Base-by-base conservation (phyloP, 1,140 invertebrate species). In the Drosophila cardini region DNA sequence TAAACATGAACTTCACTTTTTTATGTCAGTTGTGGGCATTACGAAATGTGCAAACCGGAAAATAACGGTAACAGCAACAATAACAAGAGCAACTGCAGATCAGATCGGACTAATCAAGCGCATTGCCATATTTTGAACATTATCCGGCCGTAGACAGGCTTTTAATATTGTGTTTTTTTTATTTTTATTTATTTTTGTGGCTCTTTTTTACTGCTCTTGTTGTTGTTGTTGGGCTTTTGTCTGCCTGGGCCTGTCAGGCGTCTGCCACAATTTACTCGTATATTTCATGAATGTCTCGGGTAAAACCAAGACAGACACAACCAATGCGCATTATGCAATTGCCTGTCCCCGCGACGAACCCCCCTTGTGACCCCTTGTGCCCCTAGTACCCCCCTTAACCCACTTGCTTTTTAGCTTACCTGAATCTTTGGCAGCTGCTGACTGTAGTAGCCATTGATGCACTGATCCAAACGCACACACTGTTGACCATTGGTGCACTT, bases 1-100 rank as follows among this genome's bases (percentile, higher is more conserved):
- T 77, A 90, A 90, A 89, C 86, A 90, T 90, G 85, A 90, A 83
- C 72, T 83, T 90, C 68, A 65, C 53, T 81, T 86, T 86, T 81
- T 87, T 73, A 70, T 64, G 79, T 53, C 52, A 11, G 56, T 15
- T 53, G 13, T 3, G 26, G 45, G 46, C 52, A 72, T 85, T 86
- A 85, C 82, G 82, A 85, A 86, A 85, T 80, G 30, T n/a, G 15
- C 67, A 82, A 86, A 82, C 83, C 76, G 78, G 83, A 87, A 87
- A 87, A 86, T 87, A 86, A 82, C 82, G 68, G 83, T 76, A 81
- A 81, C 82, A 79, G 58, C 61, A 58, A 55, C 52, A 72, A 3
- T 21, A 21, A 21, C 21, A 21, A 26, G 21, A 26, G 21, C 21
- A 26, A 26, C 21, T 75, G 70, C 78, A 78, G 70, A 80, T 80